These are phyloP conservation scores for Apis florea DNA, from an alignment of 1,140 invertebrate species.

Conservation along the genomic window DNA sequence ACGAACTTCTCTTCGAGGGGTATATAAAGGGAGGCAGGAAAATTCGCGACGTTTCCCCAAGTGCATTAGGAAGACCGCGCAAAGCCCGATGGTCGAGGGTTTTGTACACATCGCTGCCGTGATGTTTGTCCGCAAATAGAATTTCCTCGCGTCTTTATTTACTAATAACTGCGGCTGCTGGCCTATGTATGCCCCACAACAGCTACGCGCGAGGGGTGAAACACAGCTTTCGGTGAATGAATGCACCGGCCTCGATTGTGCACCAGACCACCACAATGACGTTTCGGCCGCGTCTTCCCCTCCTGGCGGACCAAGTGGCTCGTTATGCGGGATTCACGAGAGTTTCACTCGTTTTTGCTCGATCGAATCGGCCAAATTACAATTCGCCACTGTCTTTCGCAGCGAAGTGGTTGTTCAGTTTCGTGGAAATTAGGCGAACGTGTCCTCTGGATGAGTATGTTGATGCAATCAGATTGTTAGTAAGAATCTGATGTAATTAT, in stretches of 20 bases:
- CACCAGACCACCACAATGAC: conserved; percentile 15
- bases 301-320: not conserved
- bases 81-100: conserved; percentile 55
- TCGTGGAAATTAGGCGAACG: not conserved
- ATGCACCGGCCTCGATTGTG: not conserved
- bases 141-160: conserved; percentile 67
- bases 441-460: too few relatives aligned
- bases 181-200: not conserved
- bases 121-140: conserved; percentile 63
- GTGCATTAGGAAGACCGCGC: conserved; percentile 56
- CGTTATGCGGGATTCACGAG: conserved; percentile 14
- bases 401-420: not conserved
- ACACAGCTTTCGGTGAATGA: not conserved
- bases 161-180: conserved; percentile 62
- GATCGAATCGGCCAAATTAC: not conserved
- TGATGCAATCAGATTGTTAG: too few relatives aligned
- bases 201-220: not conserved
- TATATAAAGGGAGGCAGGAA: conserved; percentile 45
- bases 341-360: not conserved
- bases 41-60: conserved; percentile 51
- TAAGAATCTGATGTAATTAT: too few relatives aligned
- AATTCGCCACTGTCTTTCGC: not conserved
- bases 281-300: conserved; percentile 10
- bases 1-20: conserved; percentile 1
- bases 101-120: conserved; percentile 55